These are phyloP conservation scores for Mythimna pallens DNA, from an alignment of 2,888 invertebrate species.

Conservation along the genomic window DNA sequence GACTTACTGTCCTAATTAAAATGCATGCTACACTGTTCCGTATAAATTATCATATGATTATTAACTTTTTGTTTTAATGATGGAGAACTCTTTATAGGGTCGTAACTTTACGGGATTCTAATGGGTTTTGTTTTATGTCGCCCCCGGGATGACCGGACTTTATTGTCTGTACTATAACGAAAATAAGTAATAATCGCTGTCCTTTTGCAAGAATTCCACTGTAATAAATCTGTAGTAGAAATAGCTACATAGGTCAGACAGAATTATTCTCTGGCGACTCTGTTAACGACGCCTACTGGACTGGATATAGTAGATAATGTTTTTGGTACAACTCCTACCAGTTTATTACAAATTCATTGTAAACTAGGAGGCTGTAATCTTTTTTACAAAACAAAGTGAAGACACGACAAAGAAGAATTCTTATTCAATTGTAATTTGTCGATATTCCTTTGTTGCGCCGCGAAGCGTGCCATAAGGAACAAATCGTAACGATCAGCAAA, in stretches of 20 bases:
- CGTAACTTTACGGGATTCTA: slow-evolving; percentile 67
- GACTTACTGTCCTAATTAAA: slow-evolving; percentile 71
- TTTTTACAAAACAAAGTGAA: slow-evolving; percentile 40
- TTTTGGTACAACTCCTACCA: slow-evolving; percentile 16
- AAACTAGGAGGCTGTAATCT: slow-evolving; percentile 22
- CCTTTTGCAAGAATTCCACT: slow-evolving; percentile 54
- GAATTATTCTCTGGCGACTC: slow-evolving; percentile 61
- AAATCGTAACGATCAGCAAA: slow-evolving; percentile 52
- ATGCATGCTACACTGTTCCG: slow-evolving; percentile 68
- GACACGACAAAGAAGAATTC: slow-evolving; percentile 28
- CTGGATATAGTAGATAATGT: slow-evolving; percentile 23
- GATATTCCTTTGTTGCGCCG: slow-evolving; percentile 33
- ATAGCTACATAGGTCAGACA: slow-evolving; percentile 57
- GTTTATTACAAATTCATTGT: slow-evolving; percentile 34
- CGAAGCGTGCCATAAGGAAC: slow-evolving; percentile 44
- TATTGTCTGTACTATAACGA: slow-evolving; percentile 56
- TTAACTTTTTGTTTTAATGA: slow-evolving; percentile 70
- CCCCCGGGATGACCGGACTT: slow-evolving; percentile 59
- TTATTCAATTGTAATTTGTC: slow-evolving; percentile 44
- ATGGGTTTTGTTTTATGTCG: slow-evolving; percentile 66
- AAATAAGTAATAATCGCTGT: slow-evolving; percentile 65
- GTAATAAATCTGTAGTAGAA: slow-evolving; percentile 57
- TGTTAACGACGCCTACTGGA: slow-evolving; percentile 53
- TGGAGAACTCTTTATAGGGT: slow-evolving; percentile 66
- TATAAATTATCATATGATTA: slow-evolving; percentile 69